Percentiles rank a stretch among this genome's conserved stretches.
Evolutionary conservation across 2,888 invertebrate species (phyloP).

Genomic region (Mactromeris polynyma): DNA sequence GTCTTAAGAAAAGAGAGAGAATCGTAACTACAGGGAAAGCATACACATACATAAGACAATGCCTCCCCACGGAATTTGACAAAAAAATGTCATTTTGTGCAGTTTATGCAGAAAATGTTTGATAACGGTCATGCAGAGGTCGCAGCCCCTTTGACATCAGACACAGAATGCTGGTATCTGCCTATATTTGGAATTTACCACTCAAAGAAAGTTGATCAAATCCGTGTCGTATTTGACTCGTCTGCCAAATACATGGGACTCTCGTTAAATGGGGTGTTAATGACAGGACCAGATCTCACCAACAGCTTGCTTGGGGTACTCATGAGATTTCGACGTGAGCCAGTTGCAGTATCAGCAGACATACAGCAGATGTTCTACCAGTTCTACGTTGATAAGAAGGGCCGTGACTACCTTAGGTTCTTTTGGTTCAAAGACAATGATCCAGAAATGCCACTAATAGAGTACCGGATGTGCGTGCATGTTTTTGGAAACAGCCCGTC

Average conservation of each 20-base stretch:
- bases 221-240: conserved; percentile 63
- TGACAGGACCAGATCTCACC: conserved; percentile 60
- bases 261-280: conserved; percentile 48
- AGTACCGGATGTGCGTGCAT: conserved; percentile 58
- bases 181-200: conserved; percentile 20
- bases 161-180: conserved; percentile 58
- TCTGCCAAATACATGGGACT: conserved; percentile 47
- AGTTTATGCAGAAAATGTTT: not conserved
- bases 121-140: not conserved
- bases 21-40: too few species aligned
- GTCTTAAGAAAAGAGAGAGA: too few species aligned
- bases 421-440: conserved; percentile 60
- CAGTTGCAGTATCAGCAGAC: conserved; percentile 51
- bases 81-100: too few species aligned
- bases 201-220: conserved; percentile 36
- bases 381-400: conserved; percentile 44
- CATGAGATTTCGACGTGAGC: conserved; percentile 51
- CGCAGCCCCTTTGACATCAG: not conserved
- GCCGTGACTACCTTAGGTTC: conserved; percentile 52
- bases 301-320: conserved; percentile 62
- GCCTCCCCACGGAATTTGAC: too few species aligned
- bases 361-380: conserved; percentile 65
- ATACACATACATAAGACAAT: too few species aligned
- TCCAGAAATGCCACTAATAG: conserved; percentile 10
- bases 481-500: conserved; percentile 29